Conservation (phyloP, 2,113 vertebrate genomes). For the Eclectus roratus region DNA sequence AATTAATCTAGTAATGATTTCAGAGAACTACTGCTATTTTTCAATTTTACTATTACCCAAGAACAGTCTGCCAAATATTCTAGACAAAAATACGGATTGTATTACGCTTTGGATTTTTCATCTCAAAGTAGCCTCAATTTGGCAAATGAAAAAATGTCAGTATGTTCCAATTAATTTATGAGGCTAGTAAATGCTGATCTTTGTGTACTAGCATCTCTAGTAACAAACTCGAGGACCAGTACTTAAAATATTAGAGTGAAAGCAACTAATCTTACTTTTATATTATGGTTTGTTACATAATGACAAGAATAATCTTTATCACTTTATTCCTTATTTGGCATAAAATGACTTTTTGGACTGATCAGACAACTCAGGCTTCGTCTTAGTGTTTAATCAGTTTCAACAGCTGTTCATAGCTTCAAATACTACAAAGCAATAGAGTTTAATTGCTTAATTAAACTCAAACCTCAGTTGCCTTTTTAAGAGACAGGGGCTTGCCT, state of each 20-base stretch:
- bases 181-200: not conserved
- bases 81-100: not conserved
- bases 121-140: not conserved
- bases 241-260: not conserved
- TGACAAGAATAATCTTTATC: constrained; percentile 5
- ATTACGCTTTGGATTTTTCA: not conserved
- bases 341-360: constrained; percentile 27
- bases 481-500: not conserved
- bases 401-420: constrained; percentile 47
- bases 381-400: constrained; percentile 37
- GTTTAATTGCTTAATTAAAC: constrained; percentile 59
- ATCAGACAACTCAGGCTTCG: constrained; percentile 21
- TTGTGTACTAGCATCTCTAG: not conserved
- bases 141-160: not conserved
- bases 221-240: not conserved
- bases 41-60: not conserved
- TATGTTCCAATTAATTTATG: not conserved
- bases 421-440: constrained; percentile 34
- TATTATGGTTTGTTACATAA: not conserved
- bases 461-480: constrained; percentile 33
- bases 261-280: not conserved
- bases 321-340: not conserved
- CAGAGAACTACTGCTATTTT: not conserved
- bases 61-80: not conserved
- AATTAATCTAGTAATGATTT: not conserved